Evolutionary conservation across 2,888 invertebrate genomes (phyloP), one percentile per base, ranked within the genome.

Genomic region (Polyommatus icarus): DNA sequence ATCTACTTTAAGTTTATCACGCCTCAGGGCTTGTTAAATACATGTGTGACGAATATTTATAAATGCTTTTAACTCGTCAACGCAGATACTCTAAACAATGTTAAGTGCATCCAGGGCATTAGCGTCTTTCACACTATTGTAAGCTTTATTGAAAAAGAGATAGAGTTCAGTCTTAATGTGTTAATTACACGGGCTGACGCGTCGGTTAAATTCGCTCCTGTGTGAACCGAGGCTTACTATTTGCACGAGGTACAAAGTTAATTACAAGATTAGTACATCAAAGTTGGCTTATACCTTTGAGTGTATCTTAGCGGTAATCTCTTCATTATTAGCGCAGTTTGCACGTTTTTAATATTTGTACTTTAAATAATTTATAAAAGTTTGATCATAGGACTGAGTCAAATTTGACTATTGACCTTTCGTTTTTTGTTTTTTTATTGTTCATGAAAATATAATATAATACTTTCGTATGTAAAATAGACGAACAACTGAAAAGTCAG

Each of bases 231-330:
- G 15, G 67, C 67, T 29, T 67, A 67, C 29, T 29, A 67, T 67
- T 67, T 67, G 67, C 67, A 67, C 15, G 12, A 29, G 29, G 15
- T 18, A 67, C 67, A 67, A 67, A 67, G 67, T 67, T 67, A 67
- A 67, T 67, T 67, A 67, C 67, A 67, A 67, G 67, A 67, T 67
- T 29, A 32, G 67, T 32, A 67, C 67, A 29, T 67, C 29, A 67
- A 67, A 67, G 67, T 32, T 67, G 32, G 29, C 29, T 67, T 29
- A 29, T 67, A 67, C 29, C 29, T 29, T 67, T 67, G 29, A 67
- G 24, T 67, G 24, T 67, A 67, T 67, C 61, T 29, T 54, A 18
- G 54, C 18, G 54, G 54, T 54, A 54, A 54, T 18, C 54, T 54
- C 5, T 1, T 4, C 54, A 18, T 18, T 54, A 54, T 54, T 0